These are phyloP conservation scores for Oceanodroma leucorhoa DNA, from an alignment of 2,797 vertebrate genomes.

Conservation along the genomic window DNA sequence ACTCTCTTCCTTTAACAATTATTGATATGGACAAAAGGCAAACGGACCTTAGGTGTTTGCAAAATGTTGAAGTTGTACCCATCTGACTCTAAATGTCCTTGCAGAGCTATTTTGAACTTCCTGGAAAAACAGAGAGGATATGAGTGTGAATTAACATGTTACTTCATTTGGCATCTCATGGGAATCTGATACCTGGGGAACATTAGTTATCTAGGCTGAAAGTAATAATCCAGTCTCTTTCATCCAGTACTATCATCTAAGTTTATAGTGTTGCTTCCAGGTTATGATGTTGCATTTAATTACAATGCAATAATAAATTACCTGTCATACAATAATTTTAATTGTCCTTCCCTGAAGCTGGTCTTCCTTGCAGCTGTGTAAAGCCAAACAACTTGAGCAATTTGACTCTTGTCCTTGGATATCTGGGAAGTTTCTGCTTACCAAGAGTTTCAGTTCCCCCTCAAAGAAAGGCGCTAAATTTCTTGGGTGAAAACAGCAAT, in stretches of 20 bases:
- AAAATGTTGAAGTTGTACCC: not conserved
- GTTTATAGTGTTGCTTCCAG: not conserved
- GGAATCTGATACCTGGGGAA: not conserved
- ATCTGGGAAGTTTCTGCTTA: not conserved
- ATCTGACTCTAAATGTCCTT: not conserved
- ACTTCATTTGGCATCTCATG: not conserved
- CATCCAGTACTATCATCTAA: not conserved
- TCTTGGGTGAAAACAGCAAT: not conserved
- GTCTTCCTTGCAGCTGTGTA: not conserved
- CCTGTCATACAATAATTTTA: not conserved
- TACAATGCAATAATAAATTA: not conserved
- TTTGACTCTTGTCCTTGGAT: not conserved
- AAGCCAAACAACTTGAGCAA: not conserved
- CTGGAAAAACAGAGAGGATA: not conserved
- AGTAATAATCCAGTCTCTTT: not conserved
- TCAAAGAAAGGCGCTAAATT: not conserved
- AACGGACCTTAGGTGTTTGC: not conserved
- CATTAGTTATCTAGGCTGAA: not conserved
- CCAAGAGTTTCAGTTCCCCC: not conserved
- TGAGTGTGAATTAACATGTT: not conserved
- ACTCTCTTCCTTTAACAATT: not conserved
- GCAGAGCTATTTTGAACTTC: not conserved
- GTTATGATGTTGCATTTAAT: not conserved
- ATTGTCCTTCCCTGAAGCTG: not conserved
- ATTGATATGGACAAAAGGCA: not conserved